Conservation (phyloP, 1,140 invertebrate genomes). For the Spodoptera litura region DNA sequence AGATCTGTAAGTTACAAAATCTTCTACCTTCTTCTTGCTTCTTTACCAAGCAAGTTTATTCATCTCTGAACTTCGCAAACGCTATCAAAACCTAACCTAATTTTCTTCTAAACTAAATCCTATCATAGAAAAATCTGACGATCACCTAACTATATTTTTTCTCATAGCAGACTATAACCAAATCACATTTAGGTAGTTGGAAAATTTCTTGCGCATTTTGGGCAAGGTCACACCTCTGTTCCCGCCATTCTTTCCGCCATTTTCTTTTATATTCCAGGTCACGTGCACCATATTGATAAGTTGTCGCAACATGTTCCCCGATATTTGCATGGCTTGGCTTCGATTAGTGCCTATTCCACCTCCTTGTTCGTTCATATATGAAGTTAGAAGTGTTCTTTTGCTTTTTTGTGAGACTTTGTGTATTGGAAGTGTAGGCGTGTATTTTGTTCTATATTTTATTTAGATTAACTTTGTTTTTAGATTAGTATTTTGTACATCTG, state of each 20-base stretch:
- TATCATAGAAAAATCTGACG: no score
- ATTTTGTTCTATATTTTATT: not conserved
- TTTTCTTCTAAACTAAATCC: no score
- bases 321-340: constrained; percentile 60
- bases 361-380: constrained; percentile 17
- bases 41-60: no score
- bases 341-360: constrained; percentile 41
- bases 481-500: no score
- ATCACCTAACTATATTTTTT: not conserved
- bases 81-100: no score
- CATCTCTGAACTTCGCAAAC: no score
- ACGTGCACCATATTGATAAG: constrained; percentile 67
- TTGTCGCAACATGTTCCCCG: constrained; percentile 61
- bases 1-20: no score
- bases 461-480: no score
- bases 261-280: constrained; percentile 60
- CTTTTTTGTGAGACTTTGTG: constrained; percentile 24
- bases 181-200: constrained; percentile 4
- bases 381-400: constrained; percentile 19
- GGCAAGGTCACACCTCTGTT: constrained; percentile 32
- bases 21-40: no score
- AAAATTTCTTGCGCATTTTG: not conserved
- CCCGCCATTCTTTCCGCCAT: constrained; percentile 43
- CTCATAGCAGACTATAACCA: not conserved
- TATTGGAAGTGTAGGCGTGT: not conserved